Evolutionary conservation across 2,888 invertebrate species (phyloP).

Genomic region (Mongoloraphidia duomilia): DNA sequence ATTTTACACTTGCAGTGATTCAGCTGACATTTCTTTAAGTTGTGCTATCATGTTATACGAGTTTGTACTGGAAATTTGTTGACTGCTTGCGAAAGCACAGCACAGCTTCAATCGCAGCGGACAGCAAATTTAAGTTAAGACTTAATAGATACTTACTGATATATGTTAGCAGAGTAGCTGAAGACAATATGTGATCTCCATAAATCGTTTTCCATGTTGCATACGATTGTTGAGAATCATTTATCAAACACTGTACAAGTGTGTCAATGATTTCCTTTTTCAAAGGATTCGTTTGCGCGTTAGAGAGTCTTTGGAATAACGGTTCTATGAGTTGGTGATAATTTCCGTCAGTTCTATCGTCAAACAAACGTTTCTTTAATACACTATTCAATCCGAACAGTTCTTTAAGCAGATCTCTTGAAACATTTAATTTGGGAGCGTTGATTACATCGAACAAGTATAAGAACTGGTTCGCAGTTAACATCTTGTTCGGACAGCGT

Average conservation of each 20-base stretch:
- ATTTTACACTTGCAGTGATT: no score
- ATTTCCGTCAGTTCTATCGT: slow-evolving; percentile 26
- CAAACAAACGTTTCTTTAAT: slow-evolving; percentile 20
- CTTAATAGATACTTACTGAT: slow-evolving; percentile 32
- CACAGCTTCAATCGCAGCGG: no score
- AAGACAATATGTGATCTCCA: slow-evolving; percentile 47
- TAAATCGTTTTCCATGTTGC: slow-evolving; percentile 54
- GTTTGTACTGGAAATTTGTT: no score
- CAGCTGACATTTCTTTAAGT: no score
- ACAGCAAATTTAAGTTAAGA: neutral
- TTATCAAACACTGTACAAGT: slow-evolving; percentile 42
- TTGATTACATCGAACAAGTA: slow-evolving; percentile 44
- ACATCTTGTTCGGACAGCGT: slow-evolving; percentile 4
- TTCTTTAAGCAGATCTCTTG: slow-evolving; percentile 39
- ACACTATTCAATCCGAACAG: slow-evolving; percentile 32
- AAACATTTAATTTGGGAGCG: slow-evolving; percentile 38
- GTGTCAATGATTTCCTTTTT: slow-evolving; percentile 43
- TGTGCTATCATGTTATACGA: no score
- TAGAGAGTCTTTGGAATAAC: slow-evolving; percentile 45
- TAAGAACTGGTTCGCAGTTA: slow-evolving; percentile 38
- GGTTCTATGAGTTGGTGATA: slow-evolving; percentile 41
- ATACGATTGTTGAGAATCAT: slow-evolving; percentile 42
- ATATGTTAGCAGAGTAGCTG: slow-evolving; percentile 46
- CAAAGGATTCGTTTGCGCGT: slow-evolving; percentile 34
- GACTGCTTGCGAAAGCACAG: no score